Evolutionary conservation across 2,113 vertebrate genomes (phyloP).

Genomic region (Callipepla squamata): DNA sequence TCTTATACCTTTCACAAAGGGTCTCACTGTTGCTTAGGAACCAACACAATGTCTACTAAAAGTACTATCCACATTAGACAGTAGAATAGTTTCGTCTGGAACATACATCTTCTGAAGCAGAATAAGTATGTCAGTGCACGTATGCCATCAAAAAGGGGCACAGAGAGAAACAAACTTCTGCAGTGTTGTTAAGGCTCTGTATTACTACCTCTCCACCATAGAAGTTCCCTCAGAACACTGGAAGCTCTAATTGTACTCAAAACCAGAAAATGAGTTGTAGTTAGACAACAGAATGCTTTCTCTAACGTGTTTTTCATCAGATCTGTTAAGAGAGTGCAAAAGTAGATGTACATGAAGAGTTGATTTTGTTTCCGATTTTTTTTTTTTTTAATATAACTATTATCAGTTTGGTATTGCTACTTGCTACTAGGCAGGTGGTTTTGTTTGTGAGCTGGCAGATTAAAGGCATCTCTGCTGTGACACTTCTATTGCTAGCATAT

Average conservation of each 20-base stretch:
- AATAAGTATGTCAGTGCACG: not conserved
- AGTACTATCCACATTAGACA: not conserved
- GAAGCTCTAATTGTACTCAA: not conserved
- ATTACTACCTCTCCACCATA: not conserved
- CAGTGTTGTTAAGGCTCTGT: not conserved
- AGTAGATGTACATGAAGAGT: not conserved
- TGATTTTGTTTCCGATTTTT: too few species aligned
- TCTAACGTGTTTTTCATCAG: not conserved
- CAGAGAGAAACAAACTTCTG: not conserved
- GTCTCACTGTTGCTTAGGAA: not conserved
- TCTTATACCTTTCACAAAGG: not conserved
- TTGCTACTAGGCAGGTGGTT: not conserved
- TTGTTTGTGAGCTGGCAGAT: not conserved
- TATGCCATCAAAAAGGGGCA: not conserved
- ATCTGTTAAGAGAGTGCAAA: not conserved
- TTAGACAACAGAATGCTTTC: not conserved
- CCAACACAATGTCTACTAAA: not conserved
- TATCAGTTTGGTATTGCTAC: accelerated
- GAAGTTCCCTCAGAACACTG: not conserved
- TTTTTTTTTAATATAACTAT: not conserved
- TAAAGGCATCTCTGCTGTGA: not conserved
- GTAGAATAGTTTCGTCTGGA: not conserved
- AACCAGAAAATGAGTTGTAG: not conserved
- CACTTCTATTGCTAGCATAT: not conserved
- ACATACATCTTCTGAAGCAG: not conserved